These are phyloP conservation scores for Rhopalosiphum maidis DNA, from an alignment of 1,140 invertebrate genomes.

Conservation along the genomic window DNA sequence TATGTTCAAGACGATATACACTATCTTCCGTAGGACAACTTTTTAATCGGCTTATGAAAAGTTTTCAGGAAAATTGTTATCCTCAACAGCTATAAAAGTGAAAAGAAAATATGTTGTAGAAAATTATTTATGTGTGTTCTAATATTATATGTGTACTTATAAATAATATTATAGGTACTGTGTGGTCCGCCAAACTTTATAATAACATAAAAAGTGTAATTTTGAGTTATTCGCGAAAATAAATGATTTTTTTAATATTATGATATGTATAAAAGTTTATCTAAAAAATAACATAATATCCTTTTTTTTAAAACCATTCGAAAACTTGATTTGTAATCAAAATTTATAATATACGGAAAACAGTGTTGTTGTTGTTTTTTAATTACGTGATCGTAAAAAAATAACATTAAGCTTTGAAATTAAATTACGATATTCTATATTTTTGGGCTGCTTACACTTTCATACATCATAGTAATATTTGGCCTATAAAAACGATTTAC, in stretches of 20 bases:
- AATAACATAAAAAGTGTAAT: neutral
- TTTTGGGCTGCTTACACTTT: neutral
- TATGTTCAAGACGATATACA: neutral
- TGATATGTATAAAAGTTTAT: neutral
- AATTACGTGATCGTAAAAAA: neutral
- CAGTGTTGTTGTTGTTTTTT: neutral
- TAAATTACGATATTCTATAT: neutral
- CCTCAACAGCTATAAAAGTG: neutral
- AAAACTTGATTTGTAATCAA: neutral
- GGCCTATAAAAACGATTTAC: neutral
- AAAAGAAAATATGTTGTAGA: slow-evolving; percentile 25
- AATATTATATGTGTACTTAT: neutral
- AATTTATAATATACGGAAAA: neutral
- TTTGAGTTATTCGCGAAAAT: neutral
- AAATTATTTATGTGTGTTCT: neutral
- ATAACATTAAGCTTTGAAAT: neutral
- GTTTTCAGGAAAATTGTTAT: slow-evolving; percentile 24
- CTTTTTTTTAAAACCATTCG: neutral
- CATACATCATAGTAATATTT: neutral
- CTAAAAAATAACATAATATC: neutral
- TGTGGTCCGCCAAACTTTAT: neutral
- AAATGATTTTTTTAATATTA: neutral
- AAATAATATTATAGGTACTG: neutral
- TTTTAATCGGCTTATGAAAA: slow-evolving; percentile 29
- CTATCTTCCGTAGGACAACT: neutral